Base-by-base conservation (phyloP, 2,113 vertebrate species). In the Pygathrix nemaeus region DNA sequence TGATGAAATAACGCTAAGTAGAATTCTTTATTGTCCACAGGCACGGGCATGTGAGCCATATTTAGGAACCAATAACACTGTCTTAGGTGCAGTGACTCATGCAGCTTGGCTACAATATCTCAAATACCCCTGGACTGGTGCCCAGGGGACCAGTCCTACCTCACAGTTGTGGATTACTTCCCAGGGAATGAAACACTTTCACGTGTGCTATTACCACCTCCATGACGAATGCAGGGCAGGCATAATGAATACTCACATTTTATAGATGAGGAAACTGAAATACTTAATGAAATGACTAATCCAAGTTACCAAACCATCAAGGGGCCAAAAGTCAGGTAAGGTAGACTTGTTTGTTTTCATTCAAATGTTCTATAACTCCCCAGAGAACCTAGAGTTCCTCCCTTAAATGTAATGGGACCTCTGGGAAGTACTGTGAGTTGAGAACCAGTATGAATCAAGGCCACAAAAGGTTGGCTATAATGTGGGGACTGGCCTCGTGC, bases 81-180 rank as follows among this genome's bases (percentile, higher is more conserved):
- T 85, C 17, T 38, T 75, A 50, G 52, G 82, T 79, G 80, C 75
- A 20, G 21, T 97, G 95, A 97, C 87, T 97, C 96, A 93, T 18
- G 38, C n/a, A 48, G 13, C 86, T 92, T 82, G 72, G 78, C 45
- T 89, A 72, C 88, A 93, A 88, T 45, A 27, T 70, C 78, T 86
- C 52, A 81, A 90, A 25, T 80, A 27, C 57, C 82, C 57, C 79
- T 87, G 55, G 88, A 79, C 11, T 75, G 25, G 59, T 95, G 45
- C 79, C 82, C 73, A n/a, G 50, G 57, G n/a, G 9, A 57, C 88
- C 52, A 27, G n/a, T 80, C 72, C 38, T 8, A 16, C 59, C 81
- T 93, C 78, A 70, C 38, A 73, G 72, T 10, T 84, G 40, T 61
- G 20, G 82, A 59, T 61, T 55, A 52, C 50, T 78, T 88, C 57